These are phyloP conservation scores for Gallinago paraguaiae DNA, from an alignment of 2,113 vertebrate species.

Conservation along the genomic window DNA sequence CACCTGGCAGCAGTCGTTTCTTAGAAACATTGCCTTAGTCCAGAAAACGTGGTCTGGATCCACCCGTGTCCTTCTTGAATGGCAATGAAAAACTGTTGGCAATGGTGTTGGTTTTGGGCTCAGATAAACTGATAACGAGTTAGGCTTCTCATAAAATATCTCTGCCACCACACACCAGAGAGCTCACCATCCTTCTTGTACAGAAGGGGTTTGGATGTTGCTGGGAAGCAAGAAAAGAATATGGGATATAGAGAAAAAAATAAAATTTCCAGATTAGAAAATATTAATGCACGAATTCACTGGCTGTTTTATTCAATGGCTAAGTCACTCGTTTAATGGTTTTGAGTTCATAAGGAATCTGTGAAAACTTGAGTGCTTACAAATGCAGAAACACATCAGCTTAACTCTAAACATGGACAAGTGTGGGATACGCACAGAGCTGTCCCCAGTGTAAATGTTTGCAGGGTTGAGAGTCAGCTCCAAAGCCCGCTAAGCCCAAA, in stretches of 20 bases:
- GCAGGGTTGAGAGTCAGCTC: background rate
- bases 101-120: background rate
- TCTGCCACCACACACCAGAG: background rate
- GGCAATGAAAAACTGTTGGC: background rate
- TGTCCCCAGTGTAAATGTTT: background rate
- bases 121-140: background rate
- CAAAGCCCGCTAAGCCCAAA: background rate
- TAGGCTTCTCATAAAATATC: background rate
- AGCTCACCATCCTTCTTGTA: rapidly evolving
- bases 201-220: background rate
- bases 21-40: background rate
- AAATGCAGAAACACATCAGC: rapidly evolving
- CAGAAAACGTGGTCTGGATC: background rate
- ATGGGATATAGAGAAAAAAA: background rate
- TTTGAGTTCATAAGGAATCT: background rate
- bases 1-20: background rate
- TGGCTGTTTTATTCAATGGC: background rate
- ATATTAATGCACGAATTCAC: rapidly evolving
- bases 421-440: rapidly evolving
- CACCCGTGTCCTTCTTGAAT: background rate
- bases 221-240: background rate
- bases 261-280: background rate
- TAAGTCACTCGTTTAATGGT: background rate
- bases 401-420: background rate
- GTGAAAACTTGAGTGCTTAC: rapidly evolving